These are phyloP conservation scores for Laothoe populi DNA, from an alignment of 2,888 invertebrate species.

Conservation along the genomic window DNA sequence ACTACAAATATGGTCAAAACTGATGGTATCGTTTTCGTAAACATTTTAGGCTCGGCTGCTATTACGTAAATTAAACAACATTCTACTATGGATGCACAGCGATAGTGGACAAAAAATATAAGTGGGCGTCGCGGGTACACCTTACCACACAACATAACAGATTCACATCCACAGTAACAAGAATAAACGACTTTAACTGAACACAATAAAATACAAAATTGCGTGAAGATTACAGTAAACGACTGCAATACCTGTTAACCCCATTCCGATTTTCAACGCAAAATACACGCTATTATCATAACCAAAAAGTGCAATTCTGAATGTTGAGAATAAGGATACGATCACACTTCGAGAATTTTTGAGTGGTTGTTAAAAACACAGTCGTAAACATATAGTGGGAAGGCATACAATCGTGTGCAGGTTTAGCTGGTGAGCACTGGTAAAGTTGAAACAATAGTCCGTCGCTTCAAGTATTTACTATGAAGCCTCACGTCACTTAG, in stretches of 20 bases:
- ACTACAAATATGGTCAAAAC: not conserved
- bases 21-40: not conserved
- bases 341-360: conserved; percentile 11
- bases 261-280: not conserved
- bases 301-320: not conserved
- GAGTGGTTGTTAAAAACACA: not conserved
- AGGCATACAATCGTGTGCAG: not conserved
- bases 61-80: conserved; percentile 3
- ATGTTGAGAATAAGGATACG: not conserved
- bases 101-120: conserved; percentile 3
- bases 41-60: not conserved
- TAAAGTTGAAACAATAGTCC: conserved; percentile 18
- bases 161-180: not conserved
- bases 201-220: not conserved
- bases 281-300: not conserved
- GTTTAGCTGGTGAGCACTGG: not conserved
- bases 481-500: not conserved
- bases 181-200: not conserved
- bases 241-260: conserved; percentile 17
- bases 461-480: conserved; percentile 7
- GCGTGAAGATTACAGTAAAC: not conserved
- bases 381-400: not conserved
- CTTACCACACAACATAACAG: not conserved
- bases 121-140: not conserved
- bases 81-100: conserved; percentile 11